phyloP scores from a whole-genome alignment of 1,140 invertebrate species.

The Sogatella furcifera region DNA sequence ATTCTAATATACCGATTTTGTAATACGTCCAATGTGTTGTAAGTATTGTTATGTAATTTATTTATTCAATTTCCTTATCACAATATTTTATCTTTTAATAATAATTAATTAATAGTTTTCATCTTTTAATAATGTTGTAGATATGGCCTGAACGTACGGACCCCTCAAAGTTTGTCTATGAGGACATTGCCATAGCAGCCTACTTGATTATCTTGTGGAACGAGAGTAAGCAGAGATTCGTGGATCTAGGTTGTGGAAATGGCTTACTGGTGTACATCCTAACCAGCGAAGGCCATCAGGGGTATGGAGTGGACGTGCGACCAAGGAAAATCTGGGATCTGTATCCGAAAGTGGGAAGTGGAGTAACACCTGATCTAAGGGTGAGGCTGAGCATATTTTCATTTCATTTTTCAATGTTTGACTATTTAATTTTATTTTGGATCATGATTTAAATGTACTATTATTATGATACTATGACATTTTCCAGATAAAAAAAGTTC shows the following conservation, averaged over 20 bases:
- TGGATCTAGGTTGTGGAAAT: slow-evolving; percentile 95
- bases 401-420: not conserved
- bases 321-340: slow-evolving; percentile 83
- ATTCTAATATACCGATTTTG: too few relatives aligned
- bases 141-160: slow-evolving; percentile 87
- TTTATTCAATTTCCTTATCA: too few relatives aligned
- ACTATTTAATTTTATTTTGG: too few relatives aligned
- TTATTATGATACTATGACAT: too few relatives aligned
- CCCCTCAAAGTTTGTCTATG: slow-evolving; percentile 89
- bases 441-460: too few relatives aligned
- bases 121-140: slow-evolving; percentile 30
- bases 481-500: too few relatives aligned
- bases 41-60: too few relatives aligned
- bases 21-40: too few relatives aligned
- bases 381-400: not conserved
- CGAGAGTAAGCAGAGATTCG: slow-evolving; percentile 54
- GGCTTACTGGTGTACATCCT: slow-evolving; percentile 87
- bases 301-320: slow-evolving; percentile 82
- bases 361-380: too few relatives aligned
- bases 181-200: slow-evolving; percentile 90
- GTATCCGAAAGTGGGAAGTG: slow-evolving; percentile 38
- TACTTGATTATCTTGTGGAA: slow-evolving; percentile 80
- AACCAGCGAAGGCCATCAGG: slow-evolving; percentile 69
- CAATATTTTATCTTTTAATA: not conserved
- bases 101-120: slow-evolving; percentile 3